Base-by-base conservation (phyloP, 2,113 vertebrate genomes). In the Dissostichus mawsoni region DNA sequence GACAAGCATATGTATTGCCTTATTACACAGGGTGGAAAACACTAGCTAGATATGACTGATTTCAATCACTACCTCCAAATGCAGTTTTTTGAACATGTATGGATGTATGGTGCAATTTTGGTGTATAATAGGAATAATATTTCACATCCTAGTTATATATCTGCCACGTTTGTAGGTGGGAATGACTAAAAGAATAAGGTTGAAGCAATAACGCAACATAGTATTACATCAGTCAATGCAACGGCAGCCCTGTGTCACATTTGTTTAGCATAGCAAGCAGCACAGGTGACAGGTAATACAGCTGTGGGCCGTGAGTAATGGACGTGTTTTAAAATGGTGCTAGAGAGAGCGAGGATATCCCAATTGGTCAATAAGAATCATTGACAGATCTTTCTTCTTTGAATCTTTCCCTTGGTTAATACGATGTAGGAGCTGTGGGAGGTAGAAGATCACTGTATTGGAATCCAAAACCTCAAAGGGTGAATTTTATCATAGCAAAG, bases 121-220 rank as follows among this genome's bases (percentile, higher is more conserved):
- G 74, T 58, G 81, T 48, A 69, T 86, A 87, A 80, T 51, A 73
- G 64, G 4, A 84, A 75, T 48, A 76, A 71, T 85, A 80, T 11
- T 63, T 89, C 61, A 76, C 76, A 25, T 36, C 14, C 63, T 68
- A 29, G 58, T 76, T 83, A 78, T 78, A 76, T 29, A 63, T 65
- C 70, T 75, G 76, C 62, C 81, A 77, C 2, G 8, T 73, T 64
- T 59, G 14, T 23, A 2, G n/a, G 36, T 36, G 5, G 17, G 66
- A 76, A 84, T 65, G 58, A 78, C 55, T 20, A 36, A 65, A 74
- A 44, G 53, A 89, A 76, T 74, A 51, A 74, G 48, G 67, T 51
- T 14, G 56, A 11, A 2, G 69, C 74, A 86, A 78, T 80, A 76
- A 80, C 8, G 20, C 36, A 64, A 73, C 69, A 41, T n/a, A 29